A percentile compares a stretch with the other conserved stretches of the same genome.
These are phyloP conservation scores for Watsonalla cultraria DNA, from an alignment of 2,888 invertebrate genomes.

Conservation along the genomic window DNA sequence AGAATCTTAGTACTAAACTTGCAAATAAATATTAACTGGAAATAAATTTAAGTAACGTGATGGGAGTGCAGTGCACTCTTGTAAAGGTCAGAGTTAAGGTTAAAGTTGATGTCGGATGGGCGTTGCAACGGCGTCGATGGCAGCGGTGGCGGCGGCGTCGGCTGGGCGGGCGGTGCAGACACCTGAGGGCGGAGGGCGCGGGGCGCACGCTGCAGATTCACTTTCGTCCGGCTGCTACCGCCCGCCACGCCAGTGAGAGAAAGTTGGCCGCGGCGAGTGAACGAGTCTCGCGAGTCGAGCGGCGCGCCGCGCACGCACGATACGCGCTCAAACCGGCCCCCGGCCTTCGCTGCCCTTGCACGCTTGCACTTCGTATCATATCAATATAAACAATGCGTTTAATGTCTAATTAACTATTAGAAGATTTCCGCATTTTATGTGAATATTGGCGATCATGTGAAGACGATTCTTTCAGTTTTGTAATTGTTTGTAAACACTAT, in stretches of 20 bases:
- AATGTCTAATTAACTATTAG: constrained; percentile 39
- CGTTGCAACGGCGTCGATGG: constrained; percentile 47
- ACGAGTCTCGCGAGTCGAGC: constrained; percentile 72
- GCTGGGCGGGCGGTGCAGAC: constrained; percentile 54
- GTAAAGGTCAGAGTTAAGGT: constrained; percentile 75
- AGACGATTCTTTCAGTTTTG: constrained; percentile 29
- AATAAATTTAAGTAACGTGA: constrained; percentile 20
- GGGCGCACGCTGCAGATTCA: constrained; percentile 72
- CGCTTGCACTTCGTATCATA: constrained; percentile 43
- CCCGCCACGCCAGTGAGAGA: constrained; percentile 77
- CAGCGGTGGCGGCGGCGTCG: constrained; percentile 34
- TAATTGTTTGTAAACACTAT: constrained; percentile 16
- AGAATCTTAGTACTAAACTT: background rate
- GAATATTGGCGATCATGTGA: constrained; percentile 31
- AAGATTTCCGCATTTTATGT: constrained; percentile 45
- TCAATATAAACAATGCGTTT: constrained; percentile 44
- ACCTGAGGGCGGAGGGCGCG: constrained; percentile 47
- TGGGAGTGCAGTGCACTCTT: constrained; percentile 63
- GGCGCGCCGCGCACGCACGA: constrained; percentile 64
- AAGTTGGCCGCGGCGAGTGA: constrained; percentile 77
- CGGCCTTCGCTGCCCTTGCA: constrained; percentile 30
- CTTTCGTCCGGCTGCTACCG: constrained; percentile 73
- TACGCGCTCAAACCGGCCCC: constrained; percentile 46
- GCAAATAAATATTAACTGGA: constrained; percentile 1
- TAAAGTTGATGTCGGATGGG: constrained; percentile 68